Evolutionary conservation across 2,113 vertebrate genomes (phyloP), one percentile per base, ranked within the genome.

Genomic region (Hippopotamus amphibius): DNA sequence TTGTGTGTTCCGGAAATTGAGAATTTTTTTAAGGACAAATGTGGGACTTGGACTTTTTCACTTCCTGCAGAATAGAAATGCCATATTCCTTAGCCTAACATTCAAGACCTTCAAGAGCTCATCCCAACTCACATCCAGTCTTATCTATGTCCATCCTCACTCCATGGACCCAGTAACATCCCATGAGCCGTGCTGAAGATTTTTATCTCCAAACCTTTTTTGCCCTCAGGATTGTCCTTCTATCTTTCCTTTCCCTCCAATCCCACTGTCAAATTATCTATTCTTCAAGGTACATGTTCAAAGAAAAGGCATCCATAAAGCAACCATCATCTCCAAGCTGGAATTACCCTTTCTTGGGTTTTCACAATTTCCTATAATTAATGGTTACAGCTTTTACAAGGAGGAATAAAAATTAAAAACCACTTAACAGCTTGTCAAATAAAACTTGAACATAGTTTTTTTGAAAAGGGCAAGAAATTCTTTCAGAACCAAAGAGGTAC

Each of bases 61-160:
- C 90, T 97, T 96, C 87, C 93, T 96, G 63, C 22, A 80, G 79
- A 93, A 74, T 87, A 93, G 65, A 83, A 86, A 83, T 46, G 79
- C 68, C 77, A 88, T n/a, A 84, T 74, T 92, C 83, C 66, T 95
- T 41, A 83, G 65, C 37, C 37, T 48, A 69, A 82, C 8, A 65
- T 13, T 48, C 33, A 48, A 83, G 72, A 82, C 66, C 61, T 86
- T 43, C 77, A 59, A 59, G 85, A 76, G 81, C 79, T 72, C 63
- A 77, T 48, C 55, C 12, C 11, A 14, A 15, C 26, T 95, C 59
- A 50, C 37, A 84, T 59, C 66, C 68, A 68, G 6, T 43, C 61
- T 85, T 50, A 16, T 72, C 30, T 59, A 11, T 2, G 1, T 53
- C 21, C 28, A 33, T 50, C 21, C 50, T 92, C 17, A 50, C 3